These are phyloP conservation scores for Pitta sordida DNA, from an alignment of 2,113 vertebrate species.

Conservation along the genomic window DNA sequence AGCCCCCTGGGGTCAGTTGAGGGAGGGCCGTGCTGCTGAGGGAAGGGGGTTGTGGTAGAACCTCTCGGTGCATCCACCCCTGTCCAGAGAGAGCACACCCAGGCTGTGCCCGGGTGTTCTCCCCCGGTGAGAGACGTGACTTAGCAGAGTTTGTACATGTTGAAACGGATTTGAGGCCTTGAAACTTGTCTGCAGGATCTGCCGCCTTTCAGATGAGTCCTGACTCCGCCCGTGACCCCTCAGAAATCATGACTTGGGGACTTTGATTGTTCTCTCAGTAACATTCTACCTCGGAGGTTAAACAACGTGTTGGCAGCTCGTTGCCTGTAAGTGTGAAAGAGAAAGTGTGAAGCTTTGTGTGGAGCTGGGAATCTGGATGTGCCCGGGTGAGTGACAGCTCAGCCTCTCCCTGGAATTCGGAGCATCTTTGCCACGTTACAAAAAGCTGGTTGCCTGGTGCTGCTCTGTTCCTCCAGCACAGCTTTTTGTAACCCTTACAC, in stretches of 20 bases:
- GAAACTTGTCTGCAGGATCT: background rate
- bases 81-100: background rate
- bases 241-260: background rate
- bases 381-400: background rate
- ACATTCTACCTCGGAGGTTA: background rate
- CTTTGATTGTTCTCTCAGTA: background rate
- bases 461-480: background rate
- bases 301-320: background rate
- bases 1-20: background rate
- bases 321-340: background rate
- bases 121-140: background rate
- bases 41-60: background rate
- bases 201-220: background rate
- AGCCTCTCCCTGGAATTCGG: background rate
- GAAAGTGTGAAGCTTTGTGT: background rate
- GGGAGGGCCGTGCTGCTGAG: background rate
- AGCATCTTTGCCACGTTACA: background rate
- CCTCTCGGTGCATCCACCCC: background rate
- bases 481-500: conserved; percentile 29
- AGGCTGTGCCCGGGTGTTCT: background rate
- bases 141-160: background rate
- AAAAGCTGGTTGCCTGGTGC: background rate
- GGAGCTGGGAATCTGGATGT: background rate
- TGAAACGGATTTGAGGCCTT: background rate
- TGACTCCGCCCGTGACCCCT: background rate